Conservation (phyloP, 2,888 invertebrate species). For the Conomelus anceps region DNA sequence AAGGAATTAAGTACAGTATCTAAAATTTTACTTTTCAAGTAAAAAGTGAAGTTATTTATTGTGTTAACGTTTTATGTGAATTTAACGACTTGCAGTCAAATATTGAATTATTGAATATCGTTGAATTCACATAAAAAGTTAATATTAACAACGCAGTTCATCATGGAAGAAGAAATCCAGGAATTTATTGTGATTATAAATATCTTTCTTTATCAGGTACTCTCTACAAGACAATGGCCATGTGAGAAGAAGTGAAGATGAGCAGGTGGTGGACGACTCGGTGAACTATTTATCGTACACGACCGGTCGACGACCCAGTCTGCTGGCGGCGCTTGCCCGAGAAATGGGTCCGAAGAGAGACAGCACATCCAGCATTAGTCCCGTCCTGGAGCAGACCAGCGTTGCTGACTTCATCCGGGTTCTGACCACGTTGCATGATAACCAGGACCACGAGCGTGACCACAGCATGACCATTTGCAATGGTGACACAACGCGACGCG, state of each 20-base stretch:
- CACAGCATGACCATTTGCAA: not conserved
- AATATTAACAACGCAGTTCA: too few species aligned
- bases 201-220: not conserved
- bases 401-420: conserved; percentile 75
- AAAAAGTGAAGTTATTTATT: too few species aligned
- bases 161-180: too few species aligned
- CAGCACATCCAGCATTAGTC: conserved; percentile 37
- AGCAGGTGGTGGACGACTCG: conserved; percentile 2
- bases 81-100: too few species aligned
- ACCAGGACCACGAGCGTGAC: not conserved
- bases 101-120: too few species aligned
- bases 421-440: conserved; percentile 39
- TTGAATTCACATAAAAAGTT: too few species aligned
- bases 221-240: not conserved
- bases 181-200: too few species aligned
- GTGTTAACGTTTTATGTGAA: too few species aligned
- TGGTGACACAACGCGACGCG: not conserved
- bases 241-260: not conserved
- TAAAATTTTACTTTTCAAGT: too few species aligned
- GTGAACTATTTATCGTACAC: conserved; percentile 20
- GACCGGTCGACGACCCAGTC: conserved; percentile 28
- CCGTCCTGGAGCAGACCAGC: conserved; percentile 71
- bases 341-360: conserved; percentile 18
- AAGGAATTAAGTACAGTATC: too few species aligned
- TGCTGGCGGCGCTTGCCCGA: conserved; percentile 26